These are phyloP conservation scores for Burhinus oedicnemus DNA, from an alignment of 2,113 vertebrate genomes.

Conservation along the genomic window DNA sequence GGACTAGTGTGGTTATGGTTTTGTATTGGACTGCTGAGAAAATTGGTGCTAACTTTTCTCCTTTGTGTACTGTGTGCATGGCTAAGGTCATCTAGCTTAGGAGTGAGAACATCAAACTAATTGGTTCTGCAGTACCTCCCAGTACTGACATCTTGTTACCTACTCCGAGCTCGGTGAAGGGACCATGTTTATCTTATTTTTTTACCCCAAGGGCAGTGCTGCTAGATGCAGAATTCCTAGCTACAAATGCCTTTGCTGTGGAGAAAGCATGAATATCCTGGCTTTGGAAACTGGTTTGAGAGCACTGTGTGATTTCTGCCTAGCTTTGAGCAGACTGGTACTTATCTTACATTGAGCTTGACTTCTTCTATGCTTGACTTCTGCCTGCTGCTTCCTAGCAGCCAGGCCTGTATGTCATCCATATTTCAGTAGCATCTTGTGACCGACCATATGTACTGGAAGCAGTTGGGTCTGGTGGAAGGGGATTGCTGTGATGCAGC, in stretches of 20 bases:
- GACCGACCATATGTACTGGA: background rate
- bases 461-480: background rate
- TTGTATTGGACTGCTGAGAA: background rate
- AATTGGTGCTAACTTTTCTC: background rate
- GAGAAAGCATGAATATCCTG: background rate
- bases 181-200: background rate
- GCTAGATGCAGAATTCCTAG: background rate
- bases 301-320: background rate
- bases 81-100: background rate
- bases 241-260: background rate
- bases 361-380: accelerated
- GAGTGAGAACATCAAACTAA: background rate
- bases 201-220: background rate
- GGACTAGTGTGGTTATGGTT: background rate
- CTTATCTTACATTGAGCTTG: background rate
- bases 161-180: background rate
- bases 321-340: background rate
- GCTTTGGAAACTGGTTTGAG: background rate
- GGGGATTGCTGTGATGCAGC: background rate
- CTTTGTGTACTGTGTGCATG: background rate
- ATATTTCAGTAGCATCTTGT: background rate
- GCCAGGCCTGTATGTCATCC: background rate
- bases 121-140: background rate
- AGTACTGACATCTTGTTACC: background rate
- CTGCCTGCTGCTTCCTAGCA: background rate